Conservation (phyloP, 1,140 invertebrate genomes). For the Calephelis virginiensis region DNA sequence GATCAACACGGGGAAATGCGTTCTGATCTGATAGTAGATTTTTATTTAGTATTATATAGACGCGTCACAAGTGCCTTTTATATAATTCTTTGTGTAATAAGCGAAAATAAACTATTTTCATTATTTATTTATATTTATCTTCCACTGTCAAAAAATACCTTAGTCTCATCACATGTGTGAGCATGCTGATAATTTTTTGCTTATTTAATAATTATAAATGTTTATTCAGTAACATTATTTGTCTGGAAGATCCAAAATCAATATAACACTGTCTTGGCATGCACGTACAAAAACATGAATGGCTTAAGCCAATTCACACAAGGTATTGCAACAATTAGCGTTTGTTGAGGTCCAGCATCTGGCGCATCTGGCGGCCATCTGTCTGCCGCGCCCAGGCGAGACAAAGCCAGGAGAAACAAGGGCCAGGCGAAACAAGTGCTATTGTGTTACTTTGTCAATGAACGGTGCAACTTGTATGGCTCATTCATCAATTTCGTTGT, state of each 20-base stretch:
- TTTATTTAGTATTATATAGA: no score
- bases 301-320: not conserved
- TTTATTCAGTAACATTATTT: not conserved
- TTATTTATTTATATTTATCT: no score
- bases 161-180: not conserved
- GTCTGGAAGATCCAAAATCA: not conserved
- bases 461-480: not conserved
- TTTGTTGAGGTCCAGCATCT: not conserved
- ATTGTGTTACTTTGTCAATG: constrained; percentile 14
- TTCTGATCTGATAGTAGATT: no score
- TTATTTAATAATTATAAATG: no score
- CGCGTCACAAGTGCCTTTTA: no score
- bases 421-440: not conserved
- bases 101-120: no score
- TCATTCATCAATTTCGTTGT: constrained; percentile 11
- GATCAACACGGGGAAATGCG: no score
- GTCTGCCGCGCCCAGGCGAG: not conserved
- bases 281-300: not conserved
- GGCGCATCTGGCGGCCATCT: constrained; percentile 8
- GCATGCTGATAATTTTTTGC: not conserved
- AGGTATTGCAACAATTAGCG: constrained; percentile 11
- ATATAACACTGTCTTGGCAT: not conserved
- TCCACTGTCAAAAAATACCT: no score
- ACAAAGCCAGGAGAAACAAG: constrained; percentile 2
- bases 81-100: no score